Base-by-base conservation (phyloP, 2,888 invertebrate genomes). In the Melanostoma mellinum region DNA sequence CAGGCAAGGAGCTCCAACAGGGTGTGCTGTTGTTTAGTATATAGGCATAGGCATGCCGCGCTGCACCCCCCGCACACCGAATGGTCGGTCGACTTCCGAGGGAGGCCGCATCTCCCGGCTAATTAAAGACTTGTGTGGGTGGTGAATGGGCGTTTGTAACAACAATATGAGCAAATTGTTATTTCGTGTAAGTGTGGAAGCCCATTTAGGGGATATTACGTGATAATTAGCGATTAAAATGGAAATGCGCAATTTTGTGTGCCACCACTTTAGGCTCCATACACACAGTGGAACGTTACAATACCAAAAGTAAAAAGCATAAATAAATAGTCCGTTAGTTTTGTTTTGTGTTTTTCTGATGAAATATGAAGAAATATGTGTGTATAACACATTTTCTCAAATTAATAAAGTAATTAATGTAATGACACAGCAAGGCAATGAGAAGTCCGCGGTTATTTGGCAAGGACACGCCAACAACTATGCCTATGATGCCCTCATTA, bases 321-420 rank as follows among this genome's bases (percentile, higher is more conserved):
- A 71, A 50, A 58, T 52, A 77, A 58, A 58, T 40, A 52, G 6
- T 38, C 33, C 60, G 60, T 61, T 60, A 72, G 61, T 44, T 46
- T 60, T 67, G n/a, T 20, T n/a, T 55, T 20, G n/a, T 8, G 20
- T 20, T 20, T 20, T 20, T 20, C 20, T 67, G 67, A 52, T 65
- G 56, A 56, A 75, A 67, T 67, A 75, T 67, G 67, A 20, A 58
- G 56, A 68, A 67, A 78, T 9, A 8, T 78, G 50, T 61, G 67
- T 73, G 40, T 61, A 73, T 60, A 68, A 68, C 61, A 61, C 68
- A 20, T 20, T 79, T 73, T 79, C 68, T 68, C 48, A 79, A 79
- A 79, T 79, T 79, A 79, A 79, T 79, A 79, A 72, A 73, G 79
- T 68, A 79, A 79, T 79, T 79, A 79, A 79, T 79, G 53, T 73